Evolutionary conservation across 2,888 invertebrate species (phyloP).

Genomic region (Conus canariensis): DNA sequence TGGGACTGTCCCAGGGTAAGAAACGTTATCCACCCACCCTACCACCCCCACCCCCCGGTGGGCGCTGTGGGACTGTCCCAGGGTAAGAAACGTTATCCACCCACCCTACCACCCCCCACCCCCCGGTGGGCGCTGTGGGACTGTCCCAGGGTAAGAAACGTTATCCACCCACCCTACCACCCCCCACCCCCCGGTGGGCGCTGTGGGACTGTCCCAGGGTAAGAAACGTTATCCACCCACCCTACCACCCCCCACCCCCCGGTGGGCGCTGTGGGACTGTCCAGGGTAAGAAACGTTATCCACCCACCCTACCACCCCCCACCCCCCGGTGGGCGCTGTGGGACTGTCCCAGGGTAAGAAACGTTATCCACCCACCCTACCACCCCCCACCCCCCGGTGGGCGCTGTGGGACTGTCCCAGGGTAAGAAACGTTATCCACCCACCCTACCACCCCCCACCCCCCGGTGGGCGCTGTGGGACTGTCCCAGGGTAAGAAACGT

Average conservation of each 20-base stretch:
- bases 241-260: conserved; percentile 82
- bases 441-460: too few relatives aligned
- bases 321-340: conserved; percentile 81
- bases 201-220: conserved; percentile 81
- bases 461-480: conserved; percentile 80
- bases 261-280: conserved; percentile 80
- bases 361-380: too few relatives aligned
- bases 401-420: conserved; percentile 81
- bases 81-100: conserved; percentile 76
- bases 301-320: too few relatives aligned
- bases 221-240: too few relatives aligned
- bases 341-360: conserved; percentile 80
- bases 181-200: conserved; percentile 81
- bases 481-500: conserved; percentile 79
- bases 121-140: conserved; percentile 81
- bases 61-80: conserved; percentile 81
- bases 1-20: conserved; percentile 81
- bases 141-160: conserved; percentile 79
- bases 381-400: conserved; percentile 81
- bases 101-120: too few relatives aligned
- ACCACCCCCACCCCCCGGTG: conserved; percentile 81
- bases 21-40: too few relatives aligned
- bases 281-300: conserved; percentile 79
- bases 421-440: too few relatives aligned
- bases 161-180: too few relatives aligned